Base-by-base conservation (phyloP, 2,888 invertebrate genomes). In the Blomia tropicalis region DNA sequence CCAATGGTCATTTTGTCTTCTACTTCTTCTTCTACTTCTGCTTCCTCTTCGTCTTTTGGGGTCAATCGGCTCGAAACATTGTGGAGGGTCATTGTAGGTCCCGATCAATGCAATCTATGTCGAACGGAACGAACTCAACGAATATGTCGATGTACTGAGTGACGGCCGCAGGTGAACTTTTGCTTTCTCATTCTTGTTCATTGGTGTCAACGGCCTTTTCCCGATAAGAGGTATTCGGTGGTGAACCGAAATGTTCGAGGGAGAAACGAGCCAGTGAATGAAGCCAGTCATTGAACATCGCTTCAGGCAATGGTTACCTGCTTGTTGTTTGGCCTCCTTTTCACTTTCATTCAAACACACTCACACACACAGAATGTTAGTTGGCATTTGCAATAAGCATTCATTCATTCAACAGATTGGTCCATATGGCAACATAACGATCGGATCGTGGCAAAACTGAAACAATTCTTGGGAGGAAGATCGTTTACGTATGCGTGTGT, bases 291-390 rank as follows among this genome's bases (percentile, higher is more conserved):
- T n/a, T 47, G 51, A n/a, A n/a, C 51, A 47, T 47, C 51, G 51
- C 51, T 47, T 7, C 51, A 19, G 51, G 51, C 51, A n/a, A 47
- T 47, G 22, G 22, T 36, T 22, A n/a, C n/a, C n/a, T n/a, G n/a
- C n/a, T n/a, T n/a, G n/a, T n/a, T n/a, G n/a, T n/a, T 47, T 60
- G 61, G 54, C 61, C 61, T 60, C 61, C 61, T 60, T 60, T 60
- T 60, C 61, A 60, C 61, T 60, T 60, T 60, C 61, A 54, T n/a
- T 51, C 29, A 22, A 17, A n/a, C n/a, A n/a, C n/a, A n/a, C n/a
- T n/a, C n/a, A n/a, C n/a, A n/a, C n/a, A n/a, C 3, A 3, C 17
- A 11, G 11, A 32, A 31, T 31, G 14, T n/a, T n/a, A n/a, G n/a
- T n/a, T n/a, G n/a, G n/a, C n/a, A n/a, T n/a, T n/a, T n/a, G n/a